Percentiles rank a stretch among this genome's conserved stretches.
These are phyloP conservation scores for Psilopsiagon aurifrons DNA, from an alignment of 2,113 vertebrate genomes.

Conservation along the genomic window DNA sequence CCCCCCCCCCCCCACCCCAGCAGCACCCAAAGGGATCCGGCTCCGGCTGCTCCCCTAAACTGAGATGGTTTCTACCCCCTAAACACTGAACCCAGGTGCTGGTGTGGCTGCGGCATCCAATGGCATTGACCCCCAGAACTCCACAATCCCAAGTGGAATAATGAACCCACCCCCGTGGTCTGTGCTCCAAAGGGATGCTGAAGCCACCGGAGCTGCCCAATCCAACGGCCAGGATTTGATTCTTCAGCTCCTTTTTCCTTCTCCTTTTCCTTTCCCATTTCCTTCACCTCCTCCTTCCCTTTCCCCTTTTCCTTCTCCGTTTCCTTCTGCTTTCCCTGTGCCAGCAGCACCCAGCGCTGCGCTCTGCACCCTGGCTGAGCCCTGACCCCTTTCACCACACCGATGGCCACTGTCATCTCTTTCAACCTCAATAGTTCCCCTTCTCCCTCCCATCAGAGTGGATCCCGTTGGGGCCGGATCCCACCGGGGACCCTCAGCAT, in stretches of 20 bases:
- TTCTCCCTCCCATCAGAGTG: accelerated
- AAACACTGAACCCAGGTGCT: background rate
- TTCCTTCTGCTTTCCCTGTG: background rate
- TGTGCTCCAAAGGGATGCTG: background rate
- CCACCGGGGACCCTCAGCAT: background rate
- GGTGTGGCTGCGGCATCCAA: background rate
- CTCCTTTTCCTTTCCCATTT: background rate
- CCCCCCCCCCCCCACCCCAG: background rate
- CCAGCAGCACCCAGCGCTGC: accelerated
- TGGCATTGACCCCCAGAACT: accelerated
- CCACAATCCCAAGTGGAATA: accelerated
- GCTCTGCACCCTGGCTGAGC: background rate
- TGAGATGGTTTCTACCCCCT: background rate
- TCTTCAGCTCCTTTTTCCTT: too few species aligned
- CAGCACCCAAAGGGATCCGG: background rate
- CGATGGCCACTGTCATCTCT: accelerated
- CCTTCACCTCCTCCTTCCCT: background rate
- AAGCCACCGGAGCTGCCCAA: background rate
- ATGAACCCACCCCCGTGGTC: accelerated
- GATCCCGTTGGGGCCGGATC: accelerated
- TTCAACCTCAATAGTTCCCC: background rate
- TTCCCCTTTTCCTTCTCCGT: too few species aligned
- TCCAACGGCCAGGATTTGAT: too few species aligned
- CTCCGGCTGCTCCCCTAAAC: background rate
- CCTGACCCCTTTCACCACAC: background rate